Base-by-base conservation (phyloP, 2,113 vertebrate genomes). In the Paradoxurus hermaphroditus region DNA sequence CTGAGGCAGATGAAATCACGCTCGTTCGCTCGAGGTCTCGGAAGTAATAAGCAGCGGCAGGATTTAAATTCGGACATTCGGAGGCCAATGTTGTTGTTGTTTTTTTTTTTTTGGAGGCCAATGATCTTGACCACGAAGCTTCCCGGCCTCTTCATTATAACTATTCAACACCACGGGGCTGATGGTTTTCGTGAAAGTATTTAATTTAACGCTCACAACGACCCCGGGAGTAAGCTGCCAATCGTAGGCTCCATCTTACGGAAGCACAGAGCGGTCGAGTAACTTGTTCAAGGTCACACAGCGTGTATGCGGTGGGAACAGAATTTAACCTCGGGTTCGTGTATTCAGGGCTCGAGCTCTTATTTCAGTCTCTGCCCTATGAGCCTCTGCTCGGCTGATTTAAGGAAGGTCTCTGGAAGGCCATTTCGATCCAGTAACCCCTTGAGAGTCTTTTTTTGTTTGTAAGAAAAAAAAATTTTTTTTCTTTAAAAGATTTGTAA, bases 131-230 rank as follows among this genome's bases (percentile, higher is more conserved):
- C 86, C 81, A 86, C 21, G 53, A 94, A 85, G 53, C 4, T 70
- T 90, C 36, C 46, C n/a, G 63, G 36, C 12, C 19, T 94, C 56
- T 88, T 79, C 41, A 53, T 86, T 67, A 70, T 82, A 72, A 41
- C 56, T 62, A 78, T 39, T n/a, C 65, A 90, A 59, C 19, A 51
- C 34, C 39, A 82, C 39, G 77, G 44, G 39, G 65, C 23, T 82
- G 72, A 88, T 4, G n/a, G 36, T 49, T 86, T 73, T 56, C 44
- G 79, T 27, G 92, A 65, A 89, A 89, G 75, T 77, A 31, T 83
- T 83, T 92, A 89, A 18, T 77, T 92, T 90, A 84, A 75, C 79
- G n/a, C 59, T 89, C 21, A 86, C 53, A 92, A 90, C 16, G 68
- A 81, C 19, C 31, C 87, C 44, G 36, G 23, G 31, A 82, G 36